Evolutionary conservation across 2,888 invertebrate genomes (phyloP), one percentile per base, ranked within the genome.

Genomic region (Pachydiplax longipennis): DNA sequence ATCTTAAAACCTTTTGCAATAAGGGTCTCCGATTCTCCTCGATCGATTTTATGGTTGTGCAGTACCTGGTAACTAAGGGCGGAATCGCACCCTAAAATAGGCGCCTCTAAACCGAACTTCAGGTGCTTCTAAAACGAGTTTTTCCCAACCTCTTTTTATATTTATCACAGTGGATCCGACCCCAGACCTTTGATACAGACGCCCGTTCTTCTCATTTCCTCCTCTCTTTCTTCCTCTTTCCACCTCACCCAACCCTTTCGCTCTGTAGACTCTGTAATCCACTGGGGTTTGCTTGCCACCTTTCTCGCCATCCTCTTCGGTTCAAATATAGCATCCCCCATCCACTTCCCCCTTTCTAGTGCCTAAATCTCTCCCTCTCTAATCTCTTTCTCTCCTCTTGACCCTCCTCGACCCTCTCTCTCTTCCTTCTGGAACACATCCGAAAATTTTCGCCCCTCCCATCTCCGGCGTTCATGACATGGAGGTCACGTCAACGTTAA

Each of bases 351-450:
- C 2, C 87, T 37, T 25, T 35, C 31, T 87, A 25, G 35, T 5
- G n/a, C 58, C 58, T 31, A 12, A 35, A 48, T 15, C 48, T 83
- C 83, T 83, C 83, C 31, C 53, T 35, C 92, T 91, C 91, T 91
- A 91, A 91, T 80, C 87, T 87, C 81, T 25, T 90, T 48, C 82
- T 35, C 25, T 22, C n/a, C 48, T 90, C 48, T 80, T 81, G 35
- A 83, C 73, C 82, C 90, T 73, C 73, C 87, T 80, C 91, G 73
- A 90, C 53, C 5, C 58, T 31, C 48, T 40, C 18, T 25, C 53
- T 65, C 83, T n/a, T 31, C 31, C 73, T 73, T 25, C 31, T 25
- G 73, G 31, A 73, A 31, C 73, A 73, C 31, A 73, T 73, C 25
- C 73, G 73, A 73, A 31, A 73, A 73, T 73, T 6, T 31, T 31